Conservation (phyloP, 1,140 invertebrate genomes). For the Eurosta solidaginis region DNA sequence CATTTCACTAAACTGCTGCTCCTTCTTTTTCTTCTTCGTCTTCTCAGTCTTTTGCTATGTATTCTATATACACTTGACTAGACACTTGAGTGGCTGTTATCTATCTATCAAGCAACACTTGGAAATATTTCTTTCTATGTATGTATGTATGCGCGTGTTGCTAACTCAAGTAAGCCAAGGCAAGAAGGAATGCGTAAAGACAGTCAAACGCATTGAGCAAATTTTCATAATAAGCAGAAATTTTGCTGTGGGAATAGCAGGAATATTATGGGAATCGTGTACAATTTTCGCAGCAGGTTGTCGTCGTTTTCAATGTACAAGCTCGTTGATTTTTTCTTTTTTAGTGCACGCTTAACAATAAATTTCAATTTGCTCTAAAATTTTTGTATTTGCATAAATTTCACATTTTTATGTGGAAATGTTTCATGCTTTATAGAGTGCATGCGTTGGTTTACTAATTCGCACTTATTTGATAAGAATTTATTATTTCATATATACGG, state of each 20-base stretch:
- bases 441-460: not conserved
- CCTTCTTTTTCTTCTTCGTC: too few species aligned
- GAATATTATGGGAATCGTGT: conserved; percentile 26
- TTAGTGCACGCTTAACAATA: not conserved
- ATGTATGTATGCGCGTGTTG: not conserved
- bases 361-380: not conserved
- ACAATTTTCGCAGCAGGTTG: conserved; percentile 23
- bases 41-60: too few species aligned
- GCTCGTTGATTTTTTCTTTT: not conserved
- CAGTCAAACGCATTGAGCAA: not conserved
- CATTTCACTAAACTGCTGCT: too few species aligned
- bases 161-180: not conserved
- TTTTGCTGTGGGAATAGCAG: conserved; percentile 11
- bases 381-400: not conserved
- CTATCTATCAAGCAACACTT: conserved; percentile 21
- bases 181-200: not conserved
- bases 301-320: conserved; percentile 17
- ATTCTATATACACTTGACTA: conserved; percentile 13
- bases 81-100: conserved; percentile 22
- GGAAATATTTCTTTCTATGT: not conserved
- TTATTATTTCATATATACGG: not conserved
- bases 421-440: not conserved
- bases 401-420: conserved; percentile 8
- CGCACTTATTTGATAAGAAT: not conserved
- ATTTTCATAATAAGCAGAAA: conserved; percentile 22